Conservation (phyloP, 2,888 invertebrate genomes). For the Amblyjoppa proteus region DNA sequence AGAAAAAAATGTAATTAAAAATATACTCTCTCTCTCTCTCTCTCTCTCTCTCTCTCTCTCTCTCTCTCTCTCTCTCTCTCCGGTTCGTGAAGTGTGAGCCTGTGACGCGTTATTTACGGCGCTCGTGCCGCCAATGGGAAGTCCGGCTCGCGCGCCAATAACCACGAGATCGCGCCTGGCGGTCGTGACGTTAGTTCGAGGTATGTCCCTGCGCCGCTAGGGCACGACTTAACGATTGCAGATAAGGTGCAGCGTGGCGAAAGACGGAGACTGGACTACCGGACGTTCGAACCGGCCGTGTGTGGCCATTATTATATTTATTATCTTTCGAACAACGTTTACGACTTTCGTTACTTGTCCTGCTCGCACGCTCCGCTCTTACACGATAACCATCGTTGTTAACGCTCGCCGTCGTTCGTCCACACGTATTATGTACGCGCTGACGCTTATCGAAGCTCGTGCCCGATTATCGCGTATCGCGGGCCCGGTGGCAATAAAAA, state of each 20-base stretch:
- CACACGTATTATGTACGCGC: background rate
- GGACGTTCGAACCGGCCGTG: background rate
- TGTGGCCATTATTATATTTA: constrained; percentile 9
- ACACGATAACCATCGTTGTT: background rate
- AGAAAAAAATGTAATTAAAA: background rate
- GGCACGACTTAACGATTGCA: constrained; percentile 12
- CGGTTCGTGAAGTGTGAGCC: background rate
- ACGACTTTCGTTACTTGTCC: constrained; percentile 12
- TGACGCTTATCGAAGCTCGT: constrained; percentile 13
- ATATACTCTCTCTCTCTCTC: background rate
- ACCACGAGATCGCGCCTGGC: background rate
- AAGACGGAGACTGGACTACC: background rate
- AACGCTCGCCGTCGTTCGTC: background rate
- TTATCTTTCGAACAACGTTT: constrained; percentile 11
- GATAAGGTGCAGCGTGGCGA: constrained; percentile 14
- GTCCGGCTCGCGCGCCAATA: background rate
- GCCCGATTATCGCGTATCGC: constrained; percentile 26
- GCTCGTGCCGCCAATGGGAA: background rate
- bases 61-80: background rate
- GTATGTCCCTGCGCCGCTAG: background rate
- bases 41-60: background rate
- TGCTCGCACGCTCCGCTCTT: background rate
- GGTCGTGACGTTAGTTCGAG: constrained; percentile 5
- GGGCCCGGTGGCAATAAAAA: constrained; percentile 34
- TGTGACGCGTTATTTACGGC: background rate